These are phyloP conservation scores for Gadopsis marmoratus DNA, from an alignment of 2,797 vertebrate species.

Conservation along the genomic window DNA sequence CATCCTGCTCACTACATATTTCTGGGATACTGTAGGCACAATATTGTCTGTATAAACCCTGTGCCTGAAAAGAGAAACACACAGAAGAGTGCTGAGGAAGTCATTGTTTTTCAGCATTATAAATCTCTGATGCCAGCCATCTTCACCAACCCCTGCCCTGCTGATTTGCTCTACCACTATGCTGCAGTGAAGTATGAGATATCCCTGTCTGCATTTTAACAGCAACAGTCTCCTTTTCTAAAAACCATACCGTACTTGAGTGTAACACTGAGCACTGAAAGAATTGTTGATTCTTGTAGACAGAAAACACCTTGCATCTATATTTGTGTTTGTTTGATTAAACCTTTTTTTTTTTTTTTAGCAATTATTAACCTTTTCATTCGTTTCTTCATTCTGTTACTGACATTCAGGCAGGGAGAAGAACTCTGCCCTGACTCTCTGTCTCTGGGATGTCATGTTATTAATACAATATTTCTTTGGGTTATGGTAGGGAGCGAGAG, in stretches of 20 bases:
- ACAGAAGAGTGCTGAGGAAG: slow-evolving; percentile 32
- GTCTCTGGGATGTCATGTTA: slow-evolving; percentile 18
- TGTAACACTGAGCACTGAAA: background rate
- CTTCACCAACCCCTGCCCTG: background rate
- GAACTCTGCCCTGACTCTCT: background rate
- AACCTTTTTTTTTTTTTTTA: background rate
- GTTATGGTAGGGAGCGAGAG: slow-evolving; percentile 1
- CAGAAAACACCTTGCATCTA: background rate
- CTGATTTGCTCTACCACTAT: slow-evolving; percentile 20
- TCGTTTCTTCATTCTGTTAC: background rate
- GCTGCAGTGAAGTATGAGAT: slow-evolving; percentile 18
- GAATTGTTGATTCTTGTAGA: background rate
- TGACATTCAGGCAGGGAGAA: background rate
- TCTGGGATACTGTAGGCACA: slow-evolving; percentile 32
- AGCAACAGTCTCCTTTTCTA: background rate
- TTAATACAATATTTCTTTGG: slow-evolving; percentile 30
- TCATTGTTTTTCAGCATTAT: slow-evolving; percentile 4
- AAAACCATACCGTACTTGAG: background rate
- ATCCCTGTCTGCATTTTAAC: slow-evolving; percentile 15
- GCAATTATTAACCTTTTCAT: background rate
- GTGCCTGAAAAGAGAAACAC: slow-evolving; percentile 23
- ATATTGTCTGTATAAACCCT: slow-evolving; percentile 30
- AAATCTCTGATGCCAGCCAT: slow-evolving; percentile 27
- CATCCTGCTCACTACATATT: slow-evolving; percentile 34
- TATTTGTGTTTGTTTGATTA: background rate